Percentiles rank a stretch among this genome's conserved stretches.
Evolutionary conservation across 2,797 vertebrate genomes (phyloP).

Genomic region (Rhynchonycteris naso): DNA sequence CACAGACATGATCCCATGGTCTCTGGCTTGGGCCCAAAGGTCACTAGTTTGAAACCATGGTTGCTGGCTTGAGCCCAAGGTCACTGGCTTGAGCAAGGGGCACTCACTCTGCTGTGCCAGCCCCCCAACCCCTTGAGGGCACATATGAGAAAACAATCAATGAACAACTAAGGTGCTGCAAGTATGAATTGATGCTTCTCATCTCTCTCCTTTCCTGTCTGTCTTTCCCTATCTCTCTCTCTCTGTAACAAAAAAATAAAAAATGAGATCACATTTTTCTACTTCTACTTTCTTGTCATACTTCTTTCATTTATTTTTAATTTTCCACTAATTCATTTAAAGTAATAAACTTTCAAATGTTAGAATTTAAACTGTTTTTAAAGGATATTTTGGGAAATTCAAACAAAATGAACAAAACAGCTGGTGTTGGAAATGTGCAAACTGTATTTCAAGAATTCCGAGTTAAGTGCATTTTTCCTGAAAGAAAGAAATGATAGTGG

Average conservation of each 20-base stretch:
- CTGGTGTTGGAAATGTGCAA: background rate
- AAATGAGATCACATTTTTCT: background rate
- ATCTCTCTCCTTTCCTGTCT: no score
- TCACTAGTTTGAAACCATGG: no score
- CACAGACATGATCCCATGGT: no score
- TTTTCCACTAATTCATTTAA: slow-evolving; percentile 14
- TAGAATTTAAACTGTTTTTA: background rate
- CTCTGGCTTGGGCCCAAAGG: no score
- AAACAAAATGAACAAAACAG: slow-evolving; percentile 5
- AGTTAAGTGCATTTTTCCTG: background rate
- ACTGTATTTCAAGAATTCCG: background rate
- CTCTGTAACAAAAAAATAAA: background rate
- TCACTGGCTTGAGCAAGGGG: no score
- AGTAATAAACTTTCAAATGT: background rate
- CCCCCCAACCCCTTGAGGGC: no score
- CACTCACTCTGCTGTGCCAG: no score
- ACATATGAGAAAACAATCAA: no score
- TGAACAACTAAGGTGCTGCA: no score
- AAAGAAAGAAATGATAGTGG: background rate
- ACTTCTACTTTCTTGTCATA: background rate
- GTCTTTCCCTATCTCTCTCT: no score
- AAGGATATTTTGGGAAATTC: background rate
- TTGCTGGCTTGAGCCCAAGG: no score
- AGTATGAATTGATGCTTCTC: no score
- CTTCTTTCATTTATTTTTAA: background rate